phyloP scores from a whole-genome alignment of 2,797 vertebrate species.

The Sebastes variabilis region DNA sequence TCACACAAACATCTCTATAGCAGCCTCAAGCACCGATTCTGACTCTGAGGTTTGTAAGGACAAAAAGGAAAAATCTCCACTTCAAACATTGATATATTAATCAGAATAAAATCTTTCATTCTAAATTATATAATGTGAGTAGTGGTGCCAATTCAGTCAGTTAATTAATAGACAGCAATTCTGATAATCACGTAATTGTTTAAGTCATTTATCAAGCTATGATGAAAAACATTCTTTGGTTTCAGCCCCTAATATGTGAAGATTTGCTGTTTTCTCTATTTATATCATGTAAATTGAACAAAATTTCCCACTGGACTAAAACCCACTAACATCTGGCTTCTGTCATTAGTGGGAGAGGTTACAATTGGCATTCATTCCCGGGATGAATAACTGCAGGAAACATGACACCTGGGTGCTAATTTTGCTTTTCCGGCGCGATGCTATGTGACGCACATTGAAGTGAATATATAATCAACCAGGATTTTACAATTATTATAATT shows the following conservation, averaged over 20 bases:
- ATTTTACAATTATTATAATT: not conserved
- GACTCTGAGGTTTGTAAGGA: conserved; percentile 13
- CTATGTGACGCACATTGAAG: no score
- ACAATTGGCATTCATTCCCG: no score
- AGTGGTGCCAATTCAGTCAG: not conserved
- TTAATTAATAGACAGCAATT: not conserved
- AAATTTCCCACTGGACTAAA: no score
- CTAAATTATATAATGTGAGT: not conserved
- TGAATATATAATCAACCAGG: no score
- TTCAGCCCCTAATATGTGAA: not conserved
- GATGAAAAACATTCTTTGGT: not conserved
- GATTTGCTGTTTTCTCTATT: not conserved
- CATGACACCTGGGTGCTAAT: no score
- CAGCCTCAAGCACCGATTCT: conserved; percentile 22
- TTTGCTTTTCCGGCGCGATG: no score
- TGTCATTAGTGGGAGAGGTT: fast-evolving
- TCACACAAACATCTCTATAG: conserved; percentile 55
- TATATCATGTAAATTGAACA: not conserved
- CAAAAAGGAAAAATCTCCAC: conserved; percentile 17
- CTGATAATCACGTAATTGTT: not conserved
- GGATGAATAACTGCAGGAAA: no score
- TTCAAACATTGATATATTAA: not conserved
- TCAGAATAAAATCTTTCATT: not conserved
- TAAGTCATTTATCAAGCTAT: not conserved
- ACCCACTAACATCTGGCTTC: no score